Percentiles rank a stretch among this genome's conserved stretches.
Evolutionary conservation across 2,113 vertebrate genomes (phyloP).

Genomic region (Odontophorus gujanensis): DNA sequence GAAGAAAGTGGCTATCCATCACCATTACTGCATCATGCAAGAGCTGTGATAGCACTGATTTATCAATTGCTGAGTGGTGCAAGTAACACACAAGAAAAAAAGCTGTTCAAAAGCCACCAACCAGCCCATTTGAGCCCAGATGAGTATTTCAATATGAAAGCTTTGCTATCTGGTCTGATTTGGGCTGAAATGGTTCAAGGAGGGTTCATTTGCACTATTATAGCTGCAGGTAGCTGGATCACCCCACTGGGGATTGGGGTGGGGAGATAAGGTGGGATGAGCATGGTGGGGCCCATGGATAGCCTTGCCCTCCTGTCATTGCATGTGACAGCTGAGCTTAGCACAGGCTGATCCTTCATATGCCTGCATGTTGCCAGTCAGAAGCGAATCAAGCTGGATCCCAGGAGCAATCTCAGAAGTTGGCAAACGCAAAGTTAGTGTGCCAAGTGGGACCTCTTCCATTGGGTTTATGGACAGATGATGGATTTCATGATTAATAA

Average conservation of each 20-base stretch:
- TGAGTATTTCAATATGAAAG: background rate
- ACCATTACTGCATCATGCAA: background rate
- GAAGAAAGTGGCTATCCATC: background rate
- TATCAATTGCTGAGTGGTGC: background rate
- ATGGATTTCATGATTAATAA: background rate
- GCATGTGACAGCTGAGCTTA: background rate
- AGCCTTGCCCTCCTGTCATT: background rate
- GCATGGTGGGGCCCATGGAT: background rate
- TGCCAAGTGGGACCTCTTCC: background rate
- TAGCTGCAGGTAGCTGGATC: background rate
- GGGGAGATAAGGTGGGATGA: background rate
- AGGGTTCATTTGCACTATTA: too few relatives aligned
- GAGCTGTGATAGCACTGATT: background rate
- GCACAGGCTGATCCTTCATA: background rate
- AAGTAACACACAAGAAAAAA: background rate
- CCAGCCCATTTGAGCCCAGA: fast-evolving
- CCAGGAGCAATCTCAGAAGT: background rate
- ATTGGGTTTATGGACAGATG: background rate
- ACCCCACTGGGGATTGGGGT: background rate
- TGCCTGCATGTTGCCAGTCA: fast-evolving
- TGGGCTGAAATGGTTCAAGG: background rate
- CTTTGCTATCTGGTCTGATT: background rate
- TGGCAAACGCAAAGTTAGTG: background rate
- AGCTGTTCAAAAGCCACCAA: background rate
- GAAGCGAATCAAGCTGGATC: background rate